Percentiles rank a stretch among this genome's conserved stretches.
Evolutionary conservation across 2,113 vertebrate species (phyloP).

Genomic region (Amia ocellicauda): DNA sequence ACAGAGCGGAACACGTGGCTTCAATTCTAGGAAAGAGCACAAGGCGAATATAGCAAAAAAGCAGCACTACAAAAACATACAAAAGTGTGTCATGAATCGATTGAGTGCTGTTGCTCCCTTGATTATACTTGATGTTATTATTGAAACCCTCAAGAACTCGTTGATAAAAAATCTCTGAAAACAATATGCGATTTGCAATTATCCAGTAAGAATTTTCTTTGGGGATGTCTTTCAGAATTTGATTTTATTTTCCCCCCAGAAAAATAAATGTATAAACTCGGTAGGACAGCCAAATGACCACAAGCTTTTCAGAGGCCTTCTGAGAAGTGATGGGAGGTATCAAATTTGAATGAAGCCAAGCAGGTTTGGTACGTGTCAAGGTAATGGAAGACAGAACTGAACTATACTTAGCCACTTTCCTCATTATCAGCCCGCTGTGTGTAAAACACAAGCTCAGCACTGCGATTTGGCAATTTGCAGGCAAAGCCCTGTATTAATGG

Average conservation of each 20-base stretch:
- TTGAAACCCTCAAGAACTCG: no score
- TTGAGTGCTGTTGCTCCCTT: no score
- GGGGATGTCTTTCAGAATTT: no score
- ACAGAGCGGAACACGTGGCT: not conserved
- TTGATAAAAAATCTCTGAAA: no score
- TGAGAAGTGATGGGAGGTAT: slow-evolving; percentile 9
- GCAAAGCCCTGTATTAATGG: slow-evolving; percentile 18
- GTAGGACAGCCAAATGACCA: slow-evolving; percentile 4
- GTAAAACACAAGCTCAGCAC: slow-evolving; percentile 13
- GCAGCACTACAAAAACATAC: no score
- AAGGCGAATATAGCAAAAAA: no score
- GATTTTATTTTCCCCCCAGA: no score
- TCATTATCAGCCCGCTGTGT: not conserved
- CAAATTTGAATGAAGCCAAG: slow-evolving; percentile 4
- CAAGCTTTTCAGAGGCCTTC: not conserved
- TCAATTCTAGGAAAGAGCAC: not conserved
- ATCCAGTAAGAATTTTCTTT: no score
- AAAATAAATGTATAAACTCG: not conserved
- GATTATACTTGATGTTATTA: no score
- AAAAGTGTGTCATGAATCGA: no score
- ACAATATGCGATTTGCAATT: no score
- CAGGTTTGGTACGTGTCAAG: not conserved
- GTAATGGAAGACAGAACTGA: slow-evolving; percentile 7
- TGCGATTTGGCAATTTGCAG: not conserved
- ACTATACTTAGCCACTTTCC: not conserved